phyloP scores from a whole-genome alignment of 2,113 vertebrate genomes.

The Proteles cristata region DNA sequence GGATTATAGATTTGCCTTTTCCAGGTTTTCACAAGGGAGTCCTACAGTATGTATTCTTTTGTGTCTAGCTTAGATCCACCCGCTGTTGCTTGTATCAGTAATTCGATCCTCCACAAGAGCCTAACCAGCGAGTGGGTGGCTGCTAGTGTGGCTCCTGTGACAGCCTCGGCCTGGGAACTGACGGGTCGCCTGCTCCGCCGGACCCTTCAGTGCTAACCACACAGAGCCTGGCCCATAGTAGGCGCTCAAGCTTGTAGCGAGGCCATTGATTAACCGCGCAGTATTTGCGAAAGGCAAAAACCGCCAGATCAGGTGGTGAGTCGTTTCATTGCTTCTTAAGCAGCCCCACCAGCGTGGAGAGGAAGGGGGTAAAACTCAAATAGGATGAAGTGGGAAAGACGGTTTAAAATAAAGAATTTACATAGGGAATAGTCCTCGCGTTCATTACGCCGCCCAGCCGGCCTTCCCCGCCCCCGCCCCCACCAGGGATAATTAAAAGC shows the following conservation, averaged over 20 bases:
- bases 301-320: neutral
- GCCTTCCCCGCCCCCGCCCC: constrained; percentile 51
- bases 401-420: neutral
- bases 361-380: neutral
- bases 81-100: neutral
- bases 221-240: neutral
- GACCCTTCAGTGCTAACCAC: neutral
- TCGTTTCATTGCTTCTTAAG: neutral
- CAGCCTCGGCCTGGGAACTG: neutral
- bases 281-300: neutral
- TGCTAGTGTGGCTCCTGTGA: neutral
- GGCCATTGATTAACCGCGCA: neutral
- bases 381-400: neutral
- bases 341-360: neutral
- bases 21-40: neutral
- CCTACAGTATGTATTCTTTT: neutral
- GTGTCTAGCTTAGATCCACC: neutral
- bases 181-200: neutral
- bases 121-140: neutral
- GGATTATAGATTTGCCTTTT: neutral
- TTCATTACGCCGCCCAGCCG: constrained; percentile 14
- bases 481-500: constrained; percentile 66
- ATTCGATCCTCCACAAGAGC: neutral
- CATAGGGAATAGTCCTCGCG: constrained; percentile 11
- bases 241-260: neutral